phyloP scores from a whole-genome alignment of 2,113 vertebrate species.

The Vireo altiloquus region DNA sequence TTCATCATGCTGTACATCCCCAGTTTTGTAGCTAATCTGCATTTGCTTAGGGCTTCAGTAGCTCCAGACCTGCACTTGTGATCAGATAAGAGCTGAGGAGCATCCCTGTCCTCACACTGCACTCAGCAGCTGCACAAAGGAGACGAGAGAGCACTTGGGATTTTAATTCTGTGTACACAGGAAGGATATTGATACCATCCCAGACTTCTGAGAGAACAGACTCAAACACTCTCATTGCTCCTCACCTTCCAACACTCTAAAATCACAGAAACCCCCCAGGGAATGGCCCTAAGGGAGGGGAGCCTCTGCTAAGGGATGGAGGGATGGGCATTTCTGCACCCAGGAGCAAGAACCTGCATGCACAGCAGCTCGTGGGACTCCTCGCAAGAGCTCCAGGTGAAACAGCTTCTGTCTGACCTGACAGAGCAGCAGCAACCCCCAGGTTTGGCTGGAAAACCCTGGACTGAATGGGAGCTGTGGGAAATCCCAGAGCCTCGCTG shows the following conservation, averaged over 20 bases:
- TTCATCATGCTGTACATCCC: background rate
- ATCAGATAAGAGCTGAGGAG: background rate
- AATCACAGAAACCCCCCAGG: accelerated
- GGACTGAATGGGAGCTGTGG: accelerated
- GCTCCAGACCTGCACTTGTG: background rate
- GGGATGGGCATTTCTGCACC: background rate
- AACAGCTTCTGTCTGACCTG: background rate
- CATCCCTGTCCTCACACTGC: background rate
- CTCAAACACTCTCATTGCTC: background rate
- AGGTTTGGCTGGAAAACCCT: background rate
- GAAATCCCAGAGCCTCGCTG: background rate
- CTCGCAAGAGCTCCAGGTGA: background rate
- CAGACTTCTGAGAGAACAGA: background rate
- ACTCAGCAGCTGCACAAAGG: background rate
- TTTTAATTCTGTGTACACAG: background rate
- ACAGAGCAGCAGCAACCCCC: background rate
- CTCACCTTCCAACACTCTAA: background rate
- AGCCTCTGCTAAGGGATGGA: background rate
- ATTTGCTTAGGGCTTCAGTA: background rate
- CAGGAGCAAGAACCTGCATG: background rate
- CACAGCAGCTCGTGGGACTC: background rate
- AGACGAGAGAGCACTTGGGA: accelerated
- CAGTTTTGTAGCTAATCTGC: background rate
- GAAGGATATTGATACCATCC: background rate
- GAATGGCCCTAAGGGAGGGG: background rate